A percentile compares a stretch with the other conserved stretches of the same genome.
These are phyloP conservation scores for Festucalex cinctus DNA, from an alignment of 2,113 vertebrate genomes.

Conservation along the genomic window DNA sequence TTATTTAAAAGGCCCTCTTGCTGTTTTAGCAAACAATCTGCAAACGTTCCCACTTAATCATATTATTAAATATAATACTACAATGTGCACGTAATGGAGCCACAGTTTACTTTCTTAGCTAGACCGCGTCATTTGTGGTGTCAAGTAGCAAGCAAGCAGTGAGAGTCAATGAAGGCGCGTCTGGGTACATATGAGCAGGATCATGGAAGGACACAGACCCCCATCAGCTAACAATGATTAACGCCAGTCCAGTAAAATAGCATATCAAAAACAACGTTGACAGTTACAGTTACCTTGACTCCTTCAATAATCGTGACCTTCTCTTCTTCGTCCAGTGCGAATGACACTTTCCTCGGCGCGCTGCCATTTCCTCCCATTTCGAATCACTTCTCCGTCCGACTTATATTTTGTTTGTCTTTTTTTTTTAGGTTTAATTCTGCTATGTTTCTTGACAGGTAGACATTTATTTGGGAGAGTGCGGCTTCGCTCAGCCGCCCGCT, in stretches of 20 bases:
- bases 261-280: background rate
- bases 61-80: background rate
- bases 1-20: background rate
- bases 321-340: constrained; percentile 84
- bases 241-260: background rate
- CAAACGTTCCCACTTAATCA: background rate
- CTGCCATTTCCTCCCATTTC: constrained; percentile 82
- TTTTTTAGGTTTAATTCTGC: background rate
- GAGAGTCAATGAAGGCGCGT: background rate
- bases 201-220: constrained; percentile 39
- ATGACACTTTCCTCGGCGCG: constrained; percentile 81
- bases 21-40: background rate
- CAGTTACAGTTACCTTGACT: constrained; percentile 78
- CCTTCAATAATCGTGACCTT: constrained; percentile 89
- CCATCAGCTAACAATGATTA: constrained; percentile 3
- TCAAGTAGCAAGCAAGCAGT: background rate
- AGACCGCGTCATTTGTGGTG: background rate
- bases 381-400: background rate
- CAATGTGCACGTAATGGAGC: background rate
- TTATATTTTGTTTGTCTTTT: background rate
- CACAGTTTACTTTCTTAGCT: background rate
- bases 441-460: background rate
- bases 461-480: constrained; percentile 3
- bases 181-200: constrained; percentile 13
- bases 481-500: constrained; percentile 22